Evolutionary conservation across 2,113 vertebrate genomes (phyloP).

Genomic region (Peromyscus leucopus): DNA sequence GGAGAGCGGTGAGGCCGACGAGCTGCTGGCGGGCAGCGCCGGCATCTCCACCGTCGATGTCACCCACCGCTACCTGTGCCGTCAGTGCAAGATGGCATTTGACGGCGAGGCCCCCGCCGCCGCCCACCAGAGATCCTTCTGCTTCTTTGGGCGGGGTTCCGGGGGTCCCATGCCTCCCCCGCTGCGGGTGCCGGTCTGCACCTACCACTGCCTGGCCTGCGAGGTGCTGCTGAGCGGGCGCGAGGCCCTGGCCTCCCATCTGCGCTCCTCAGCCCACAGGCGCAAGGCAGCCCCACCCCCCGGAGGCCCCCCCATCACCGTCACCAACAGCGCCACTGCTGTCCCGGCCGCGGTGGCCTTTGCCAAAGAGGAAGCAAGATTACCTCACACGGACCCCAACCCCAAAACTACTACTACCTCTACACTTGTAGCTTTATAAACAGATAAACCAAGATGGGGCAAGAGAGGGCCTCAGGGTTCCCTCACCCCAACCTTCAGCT

Average conservation of each 20-base stretch:
- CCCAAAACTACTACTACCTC: slow-evolving; percentile 89
- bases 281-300: slow-evolving; percentile 78
- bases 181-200: slow-evolving; percentile 85
- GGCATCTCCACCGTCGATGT: slow-evolving; percentile 88
- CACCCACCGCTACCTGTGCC: slow-evolving; percentile 86
- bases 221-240: slow-evolving; percentile 87
- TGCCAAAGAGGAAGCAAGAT: slow-evolving; percentile 89
- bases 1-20: slow-evolving; percentile 78
- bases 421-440: slow-evolving; percentile 88
- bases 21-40: slow-evolving; percentile 77
- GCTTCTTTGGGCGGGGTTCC: slow-evolving; percentile 83
- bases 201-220: slow-evolving; percentile 88
- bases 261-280: slow-evolving; percentile 87
- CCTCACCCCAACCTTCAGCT: slow-evolving; percentile 35
- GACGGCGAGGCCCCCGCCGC: slow-evolving; percentile 83
- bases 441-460: slow-evolving; percentile 79
- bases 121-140: slow-evolving; percentile 85
- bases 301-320: slow-evolving; percentile 72
- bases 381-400: slow-evolving; percentile 88
- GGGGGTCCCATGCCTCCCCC: slow-evolving; percentile 79
- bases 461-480: slow-evolving; percentile 41
- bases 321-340: slow-evolving; percentile 78
- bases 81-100: slow-evolving; percentile 86
- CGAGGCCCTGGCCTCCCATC: slow-evolving; percentile 86
- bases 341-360: slow-evolving; percentile 85